Percentiles rank a stretch among this genome's conserved stretches.
Conservation (phyloP, 1,140 invertebrate species). For the Agrypnia vestita region DNA sequence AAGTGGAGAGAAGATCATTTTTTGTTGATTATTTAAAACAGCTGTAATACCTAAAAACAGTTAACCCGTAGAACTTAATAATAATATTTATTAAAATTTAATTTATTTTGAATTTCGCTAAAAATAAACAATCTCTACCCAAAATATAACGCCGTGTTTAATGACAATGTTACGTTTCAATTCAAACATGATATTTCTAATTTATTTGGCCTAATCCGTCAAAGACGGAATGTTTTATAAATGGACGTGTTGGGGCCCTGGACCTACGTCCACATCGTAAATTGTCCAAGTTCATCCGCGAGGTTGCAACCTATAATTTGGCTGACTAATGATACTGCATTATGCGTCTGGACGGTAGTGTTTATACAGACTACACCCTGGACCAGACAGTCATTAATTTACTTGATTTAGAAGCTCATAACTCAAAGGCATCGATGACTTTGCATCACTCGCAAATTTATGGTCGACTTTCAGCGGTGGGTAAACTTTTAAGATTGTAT, state of each 20-base stretch:
- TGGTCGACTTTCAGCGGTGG: constrained; percentile 5
- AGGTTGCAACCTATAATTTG: constrained; percentile 50
- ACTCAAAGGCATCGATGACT: constrained; percentile 48
- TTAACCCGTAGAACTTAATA: no score
- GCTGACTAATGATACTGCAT: constrained; percentile 52
- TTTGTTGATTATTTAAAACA: no score
- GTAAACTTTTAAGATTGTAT: constrained; percentile 2
- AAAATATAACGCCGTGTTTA: background rate
- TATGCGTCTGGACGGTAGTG: constrained; percentile 47
- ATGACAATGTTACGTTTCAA: background rate
- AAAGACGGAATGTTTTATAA: background rate
- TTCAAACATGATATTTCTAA: background rate
- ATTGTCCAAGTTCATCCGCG: constrained; percentile 48
- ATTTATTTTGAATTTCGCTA: no score
- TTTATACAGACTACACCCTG: constrained; percentile 44
- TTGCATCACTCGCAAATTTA: constrained; percentile 41
- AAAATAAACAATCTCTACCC: no score
- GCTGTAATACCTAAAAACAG: no score
- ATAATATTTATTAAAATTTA: no score
- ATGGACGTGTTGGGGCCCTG: background rate
- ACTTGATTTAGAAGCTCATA: constrained; percentile 54
- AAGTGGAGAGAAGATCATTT: no score
- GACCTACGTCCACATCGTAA: constrained; percentile 41
- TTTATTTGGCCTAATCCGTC: background rate
- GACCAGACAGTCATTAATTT: constrained; percentile 47